Base-by-base conservation (phyloP, 1,140 invertebrate genomes). In the Drosophila kanapiae region DNA sequence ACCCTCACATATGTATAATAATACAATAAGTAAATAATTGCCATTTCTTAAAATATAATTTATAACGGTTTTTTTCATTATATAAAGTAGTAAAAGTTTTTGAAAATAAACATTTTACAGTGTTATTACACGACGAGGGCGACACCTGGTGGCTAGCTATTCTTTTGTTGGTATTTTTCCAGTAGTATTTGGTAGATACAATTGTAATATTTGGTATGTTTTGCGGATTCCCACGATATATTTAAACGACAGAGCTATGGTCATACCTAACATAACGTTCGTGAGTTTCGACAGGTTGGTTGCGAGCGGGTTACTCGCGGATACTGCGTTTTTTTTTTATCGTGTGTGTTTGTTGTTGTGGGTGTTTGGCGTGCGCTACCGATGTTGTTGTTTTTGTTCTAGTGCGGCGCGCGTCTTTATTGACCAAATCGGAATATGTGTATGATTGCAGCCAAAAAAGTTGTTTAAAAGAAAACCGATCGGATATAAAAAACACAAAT, bases 341-440 rank as follows among this genome's bases (percentile, higher is more conserved):
- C 62, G 62, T 65, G 62, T 33, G 29, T 62, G 31, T 43, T 40
- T 43, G 54, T 33, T 54, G 51, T 56, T 64, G 62, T 64, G 61
- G 58, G 58, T 65, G 62, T 33, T 65, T 62, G 38, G 57, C 57
- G 62, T 35, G 62, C 62, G 57, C 62, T 62, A 43, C 40, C 62
- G 13, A 27, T 58, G 35, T 63, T 60, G 56, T 60, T 49, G 42
- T 45, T 62, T 13, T n/a, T 40, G 35, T 57, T 57, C 35, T 42
- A 40, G 38, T 62, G 61, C 51, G 53, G 51, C 27, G 62, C 62
- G 62, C 62, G 57, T 61, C 57, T 33, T 35, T 33, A 62, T 43
- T 35, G 60, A 43, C 62, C 40, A 38, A 16, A 33, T 60, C 14
- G 29, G 11, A 62, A 27, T 42, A 60, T 18, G 53, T 37, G 35